Percentiles rank a stretch among this genome's conserved stretches.
These are phyloP conservation scores for Enoplosus armatus DNA, from an alignment of 2,797 vertebrate genomes.

Conservation along the genomic window DNA sequence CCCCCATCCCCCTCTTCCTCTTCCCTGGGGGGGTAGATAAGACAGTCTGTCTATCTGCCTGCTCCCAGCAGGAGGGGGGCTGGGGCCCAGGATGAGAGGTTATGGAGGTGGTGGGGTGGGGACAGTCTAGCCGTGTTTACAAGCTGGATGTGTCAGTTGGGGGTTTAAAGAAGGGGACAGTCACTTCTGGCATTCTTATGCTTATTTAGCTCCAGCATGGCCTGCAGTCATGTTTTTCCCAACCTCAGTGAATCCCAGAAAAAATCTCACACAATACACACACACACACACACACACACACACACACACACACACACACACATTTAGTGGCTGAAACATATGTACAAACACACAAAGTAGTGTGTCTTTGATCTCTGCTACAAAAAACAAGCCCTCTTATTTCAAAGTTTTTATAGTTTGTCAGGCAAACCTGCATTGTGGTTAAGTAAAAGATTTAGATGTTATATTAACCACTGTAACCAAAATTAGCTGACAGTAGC, in stretches of 20 bases:
- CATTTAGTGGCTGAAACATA: background rate
- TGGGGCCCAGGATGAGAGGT: conserved; percentile 46
- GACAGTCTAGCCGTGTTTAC: conserved; percentile 67
- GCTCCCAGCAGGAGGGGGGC: conserved; percentile 67
- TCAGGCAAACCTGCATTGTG: conserved; percentile 2
- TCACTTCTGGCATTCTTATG: conserved; percentile 76
- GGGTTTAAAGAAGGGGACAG: conserved; percentile 63
- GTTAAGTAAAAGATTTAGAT: conserved; percentile 14
- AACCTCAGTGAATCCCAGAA: conserved; percentile 39
- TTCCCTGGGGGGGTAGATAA: conserved; percentile 65
- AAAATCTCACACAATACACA: conserved; percentile 17
- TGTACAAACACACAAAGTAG: conserved; percentile 5
- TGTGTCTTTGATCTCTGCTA: conserved; percentile 4
- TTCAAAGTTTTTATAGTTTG: conserved; percentile 15
- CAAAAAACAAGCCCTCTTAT: background rate
- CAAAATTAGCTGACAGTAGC: conserved; percentile 25
- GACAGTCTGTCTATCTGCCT: conserved; percentile 81
- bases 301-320: conserved; percentile 3
- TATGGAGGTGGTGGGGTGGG: conserved; percentile 33
- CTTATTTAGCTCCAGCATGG: conserved; percentile 64
- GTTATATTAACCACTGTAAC: background rate
- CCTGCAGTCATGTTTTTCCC: conserved; percentile 61
- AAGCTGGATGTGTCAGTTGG: conserved; percentile 71
- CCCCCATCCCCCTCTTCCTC: conserved; percentile 63
- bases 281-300: too few relatives aligned